A percentile compares a stretch with the other conserved stretches of the same genome.
Conservation (phyloP, 2,888 invertebrate species). For the Nasonia oneida region DNA sequence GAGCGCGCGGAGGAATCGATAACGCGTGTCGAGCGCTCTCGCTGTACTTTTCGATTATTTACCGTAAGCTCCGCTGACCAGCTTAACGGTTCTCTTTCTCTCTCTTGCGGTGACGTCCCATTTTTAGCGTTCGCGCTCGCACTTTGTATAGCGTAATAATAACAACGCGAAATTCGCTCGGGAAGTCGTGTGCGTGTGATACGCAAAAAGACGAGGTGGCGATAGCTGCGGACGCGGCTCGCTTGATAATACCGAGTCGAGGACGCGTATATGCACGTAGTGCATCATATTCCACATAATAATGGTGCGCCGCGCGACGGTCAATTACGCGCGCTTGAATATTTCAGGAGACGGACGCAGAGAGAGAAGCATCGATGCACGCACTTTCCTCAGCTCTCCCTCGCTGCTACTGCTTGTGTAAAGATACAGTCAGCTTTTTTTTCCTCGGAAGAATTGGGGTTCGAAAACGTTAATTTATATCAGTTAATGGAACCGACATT, state of each 20-base stretch:
- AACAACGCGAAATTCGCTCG: neutral
- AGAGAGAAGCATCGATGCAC: constrained; percentile 59
- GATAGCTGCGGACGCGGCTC: constrained; percentile 17
- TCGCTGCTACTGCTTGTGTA: neutral
- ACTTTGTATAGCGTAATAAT: too few relatives aligned
- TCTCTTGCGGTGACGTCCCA: neutral
- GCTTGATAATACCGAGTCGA: neutral
- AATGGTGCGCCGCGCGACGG: constrained; percentile 11
- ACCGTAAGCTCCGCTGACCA: constrained; percentile 38
- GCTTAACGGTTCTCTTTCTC: constrained; percentile 46
- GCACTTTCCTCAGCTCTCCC: constrained; percentile 42
- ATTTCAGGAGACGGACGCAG: constrained; percentile 60
- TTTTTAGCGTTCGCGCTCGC: neutral
- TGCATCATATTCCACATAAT: neutral
- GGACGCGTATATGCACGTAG: neutral
- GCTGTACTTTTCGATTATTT: constrained; percentile 57
- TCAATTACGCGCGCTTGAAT: constrained; percentile 65
- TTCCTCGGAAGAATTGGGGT: neutral
- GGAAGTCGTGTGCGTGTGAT: constrained; percentile 31
- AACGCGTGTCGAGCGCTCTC: constrained; percentile 25
- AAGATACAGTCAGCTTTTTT: neutral
- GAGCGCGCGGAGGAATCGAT: constrained; percentile 45
- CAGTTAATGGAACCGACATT: too few relatives aligned
- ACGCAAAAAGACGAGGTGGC: constrained; percentile 44
- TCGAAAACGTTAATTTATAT: neutral